phyloP scores from a whole-genome alignment of 2,888 invertebrate genomes.

The Corythucha ciliata region DNA sequence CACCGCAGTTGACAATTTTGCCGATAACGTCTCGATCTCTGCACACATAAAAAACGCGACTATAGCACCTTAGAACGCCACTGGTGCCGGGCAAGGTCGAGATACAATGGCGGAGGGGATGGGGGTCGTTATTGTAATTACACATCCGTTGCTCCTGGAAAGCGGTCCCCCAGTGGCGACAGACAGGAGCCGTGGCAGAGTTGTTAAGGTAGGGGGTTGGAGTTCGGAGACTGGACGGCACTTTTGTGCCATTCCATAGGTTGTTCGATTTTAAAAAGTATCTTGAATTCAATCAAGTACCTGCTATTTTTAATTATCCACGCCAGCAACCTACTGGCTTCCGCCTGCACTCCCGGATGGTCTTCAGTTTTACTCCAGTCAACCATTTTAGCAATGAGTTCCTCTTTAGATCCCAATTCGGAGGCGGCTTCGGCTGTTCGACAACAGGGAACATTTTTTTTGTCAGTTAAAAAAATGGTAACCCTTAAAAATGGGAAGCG shows the following conservation, averaged over 20 bases:
- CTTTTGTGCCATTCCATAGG: no score
- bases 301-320: constrained; percentile 65
- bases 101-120: no score
- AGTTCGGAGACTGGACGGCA: no score
- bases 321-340: constrained; percentile 66
- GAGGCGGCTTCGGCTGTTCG: constrained; percentile 44
- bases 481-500: constrained; percentile 1
- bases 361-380: constrained; percentile 69
- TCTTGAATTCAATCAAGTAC: no score
- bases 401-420: constrained; percentile 52
- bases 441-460: neutral
- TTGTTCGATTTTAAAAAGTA: neutral
- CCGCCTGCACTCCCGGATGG: constrained; percentile 74
- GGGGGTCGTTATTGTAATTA: no score
- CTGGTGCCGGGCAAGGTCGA: no score
- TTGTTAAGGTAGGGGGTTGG: no score
- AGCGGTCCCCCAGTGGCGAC: no score
- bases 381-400: constrained; percentile 57
- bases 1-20: constrained; percentile 47
- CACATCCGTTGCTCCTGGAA: no score
- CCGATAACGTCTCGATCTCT: constrained; percentile 44
- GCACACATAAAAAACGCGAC: constrained; percentile 31
- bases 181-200: no score
- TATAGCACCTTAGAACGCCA: no score
- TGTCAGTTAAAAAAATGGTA: neutral